Conservation (phyloP, 2,888 invertebrate species). For the Cremastobaeus sp. region DNA sequence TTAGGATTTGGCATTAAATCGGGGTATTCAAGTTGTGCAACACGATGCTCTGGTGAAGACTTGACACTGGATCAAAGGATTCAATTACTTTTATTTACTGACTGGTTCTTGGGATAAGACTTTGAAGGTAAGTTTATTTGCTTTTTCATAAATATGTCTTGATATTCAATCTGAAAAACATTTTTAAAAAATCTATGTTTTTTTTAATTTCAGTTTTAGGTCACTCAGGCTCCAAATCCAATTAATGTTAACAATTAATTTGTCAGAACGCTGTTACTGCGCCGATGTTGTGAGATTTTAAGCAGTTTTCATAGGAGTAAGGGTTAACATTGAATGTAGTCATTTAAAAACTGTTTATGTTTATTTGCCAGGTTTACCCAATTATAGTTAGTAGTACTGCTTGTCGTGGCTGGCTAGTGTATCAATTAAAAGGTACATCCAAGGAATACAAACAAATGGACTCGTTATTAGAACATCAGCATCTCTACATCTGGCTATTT, state of each 20-base stretch:
- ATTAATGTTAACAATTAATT: slow-evolving; percentile 92
- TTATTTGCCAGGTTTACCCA: slow-evolving; percentile 96
- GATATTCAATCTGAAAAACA: too few relatives aligned
- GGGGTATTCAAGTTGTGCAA: slow-evolving; percentile 92
- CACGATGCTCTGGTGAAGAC: slow-evolving; percentile 98
- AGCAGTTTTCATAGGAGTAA: too few relatives aligned
- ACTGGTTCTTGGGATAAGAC: slow-evolving; percentile 99
- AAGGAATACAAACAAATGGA: slow-evolving; percentile 96
- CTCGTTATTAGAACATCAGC: slow-evolving; percentile 94
- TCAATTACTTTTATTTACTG: slow-evolving; percentile 97
- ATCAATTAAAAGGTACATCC: slow-evolving; percentile 95
- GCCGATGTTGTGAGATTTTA: slow-evolving; percentile 90
- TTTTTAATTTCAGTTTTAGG: slow-evolving; percentile 92
- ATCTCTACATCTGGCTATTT: slow-evolving; percentile 97
- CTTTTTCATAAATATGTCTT: too few relatives aligned
- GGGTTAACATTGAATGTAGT: too few relatives aligned
- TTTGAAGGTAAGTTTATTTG: slow-evolving; percentile 84
- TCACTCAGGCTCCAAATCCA: slow-evolving; percentile 92
- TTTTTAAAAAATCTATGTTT: too few relatives aligned
- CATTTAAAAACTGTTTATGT: too few relatives aligned
- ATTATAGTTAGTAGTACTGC: slow-evolving; percentile 99
- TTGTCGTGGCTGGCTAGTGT: slow-evolving; percentile 92
- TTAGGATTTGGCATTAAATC: slow-evolving; percentile 95
- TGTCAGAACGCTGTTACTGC: slow-evolving; percentile 97
- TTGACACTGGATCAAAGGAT: slow-evolving; percentile 98